Conservation (phyloP, 2,797 vertebrate species). For the Tiaroga cobitis region DNA sequence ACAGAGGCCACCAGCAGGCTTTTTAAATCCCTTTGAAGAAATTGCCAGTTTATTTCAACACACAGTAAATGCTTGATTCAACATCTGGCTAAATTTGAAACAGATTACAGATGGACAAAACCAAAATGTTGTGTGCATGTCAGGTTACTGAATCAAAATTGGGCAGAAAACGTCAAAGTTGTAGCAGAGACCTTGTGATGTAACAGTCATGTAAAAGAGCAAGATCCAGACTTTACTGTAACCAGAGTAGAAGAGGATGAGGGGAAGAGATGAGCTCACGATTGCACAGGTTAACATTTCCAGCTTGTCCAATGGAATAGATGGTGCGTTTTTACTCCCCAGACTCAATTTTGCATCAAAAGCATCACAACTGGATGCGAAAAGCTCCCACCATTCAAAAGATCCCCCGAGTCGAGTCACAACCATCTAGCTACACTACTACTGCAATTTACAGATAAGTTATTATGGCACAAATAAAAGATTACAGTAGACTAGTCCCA, state of each 20-base stretch:
- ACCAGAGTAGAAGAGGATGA: background rate
- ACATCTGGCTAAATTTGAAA: slow-evolving; percentile 58
- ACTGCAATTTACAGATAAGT: slow-evolving; percentile 61
- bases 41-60: slow-evolving; percentile 63
- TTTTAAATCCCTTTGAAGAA: slow-evolving; percentile 73
- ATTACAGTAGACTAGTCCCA: slow-evolving; percentile 59
- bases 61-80: slow-evolving; percentile 63
- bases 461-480: slow-evolving; percentile 72
- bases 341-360: slow-evolving; percentile 13
- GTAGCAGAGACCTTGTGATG: slow-evolving; percentile 63
- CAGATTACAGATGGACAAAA: slow-evolving; percentile 46
- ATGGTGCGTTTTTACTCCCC: slow-evolving; percentile 46
- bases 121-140: slow-evolving; percentile 46
- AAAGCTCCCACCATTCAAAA: slow-evolving; percentile 33
- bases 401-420: slow-evolving; percentile 46
- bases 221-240: slow-evolving; percentile 22
- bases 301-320: slow-evolving; percentile 63
- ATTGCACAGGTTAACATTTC: slow-evolving; percentile 63
- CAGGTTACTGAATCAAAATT: slow-evolving; percentile 50
- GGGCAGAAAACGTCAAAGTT: slow-evolving; percentile 20
- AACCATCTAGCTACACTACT: slow-evolving; percentile 53
- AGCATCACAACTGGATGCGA: slow-evolving; percentile 14
- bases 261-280: slow-evolving; percentile 41
- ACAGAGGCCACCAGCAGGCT: slow-evolving; percentile 78
- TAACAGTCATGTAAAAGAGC: slow-evolving; percentile 38